phyloP scores from a whole-genome alignment of 2,888 invertebrate species.

The Phyto melanocephala region DNA sequence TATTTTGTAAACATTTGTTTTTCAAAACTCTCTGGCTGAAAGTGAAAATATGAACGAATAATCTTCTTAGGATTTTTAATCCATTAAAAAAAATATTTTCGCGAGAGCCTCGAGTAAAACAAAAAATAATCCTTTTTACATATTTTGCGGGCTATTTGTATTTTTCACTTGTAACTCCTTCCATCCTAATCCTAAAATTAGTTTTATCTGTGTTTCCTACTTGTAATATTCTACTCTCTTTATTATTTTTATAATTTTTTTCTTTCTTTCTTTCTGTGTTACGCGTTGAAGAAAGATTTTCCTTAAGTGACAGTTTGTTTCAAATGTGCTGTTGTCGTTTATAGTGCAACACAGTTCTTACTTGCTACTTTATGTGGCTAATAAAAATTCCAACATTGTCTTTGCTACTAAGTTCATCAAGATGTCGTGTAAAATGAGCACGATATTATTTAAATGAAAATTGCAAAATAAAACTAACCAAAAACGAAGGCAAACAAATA shows the following conservation, averaged over 20 bases:
- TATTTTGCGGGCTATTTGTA: background rate
- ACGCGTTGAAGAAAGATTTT: slow-evolving; percentile 29
- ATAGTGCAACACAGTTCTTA: slow-evolving; percentile 30
- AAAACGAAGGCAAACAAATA: background rate
- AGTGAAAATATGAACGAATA: no score
- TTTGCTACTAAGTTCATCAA: slow-evolving; percentile 73
- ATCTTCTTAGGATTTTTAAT: slow-evolving; percentile 27
- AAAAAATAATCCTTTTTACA: slow-evolving; percentile 25
- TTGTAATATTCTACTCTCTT: background rate
- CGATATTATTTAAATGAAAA: slow-evolving; percentile 26
- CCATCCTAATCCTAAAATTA: background rate
- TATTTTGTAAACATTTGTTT: no score
- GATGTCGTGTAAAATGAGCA: slow-evolving; percentile 48
- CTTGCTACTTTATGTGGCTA: slow-evolving; percentile 68
- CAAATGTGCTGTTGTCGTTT: slow-evolving; percentile 29
- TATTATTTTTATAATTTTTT: background rate
- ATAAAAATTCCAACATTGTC: slow-evolving; percentile 77
- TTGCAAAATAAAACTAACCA: background rate
- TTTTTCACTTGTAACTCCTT: background rate
- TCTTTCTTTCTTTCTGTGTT: background rate
- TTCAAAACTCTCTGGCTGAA: no score
- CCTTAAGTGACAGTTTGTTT: slow-evolving; percentile 43
- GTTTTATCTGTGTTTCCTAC: background rate
- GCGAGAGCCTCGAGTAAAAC: background rate
- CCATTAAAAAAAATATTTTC: slow-evolving; percentile 6